phyloP scores from a whole-genome alignment of 35 echinoderm and acorn worm species.

The Stichopus chloronotus region DNA sequence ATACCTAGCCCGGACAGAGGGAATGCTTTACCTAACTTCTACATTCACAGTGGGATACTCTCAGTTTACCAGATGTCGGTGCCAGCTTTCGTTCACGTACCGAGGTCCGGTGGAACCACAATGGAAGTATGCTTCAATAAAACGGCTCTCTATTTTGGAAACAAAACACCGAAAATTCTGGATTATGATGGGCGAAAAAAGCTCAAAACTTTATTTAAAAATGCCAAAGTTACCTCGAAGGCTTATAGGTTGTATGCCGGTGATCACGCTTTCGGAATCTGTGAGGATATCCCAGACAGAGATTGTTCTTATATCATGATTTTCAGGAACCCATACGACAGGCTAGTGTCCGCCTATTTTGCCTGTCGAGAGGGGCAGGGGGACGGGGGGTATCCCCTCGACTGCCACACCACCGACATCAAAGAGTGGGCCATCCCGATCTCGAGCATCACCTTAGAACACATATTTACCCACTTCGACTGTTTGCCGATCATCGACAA shows the following conservation, averaged over 20 bases:
- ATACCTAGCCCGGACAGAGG: not conserved
- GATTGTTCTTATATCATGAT: slow-evolving; percentile 16
- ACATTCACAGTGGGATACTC: slow-evolving; percentile 10
- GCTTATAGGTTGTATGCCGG: slow-evolving; percentile 37
- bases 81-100: slow-evolving; percentile 18
- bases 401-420: slow-evolving; percentile 41
- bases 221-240: slow-evolving; percentile 46
- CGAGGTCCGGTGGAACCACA: slow-evolving; percentile 18
- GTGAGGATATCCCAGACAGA: slow-evolving; percentile 48
- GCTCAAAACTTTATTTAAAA: slow-evolving; percentile 24
- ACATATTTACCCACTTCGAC: slow-evolving; percentile 28
- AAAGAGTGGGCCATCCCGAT: slow-evolving; percentile 32
- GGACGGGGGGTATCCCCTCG: slow-evolving; percentile 1
- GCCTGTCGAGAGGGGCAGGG: slow-evolving; percentile 29
- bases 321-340: slow-evolving; percentile 38
- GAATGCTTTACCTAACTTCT: slow-evolving; percentile 42
- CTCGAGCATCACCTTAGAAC: not conserved
- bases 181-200: not conserved
- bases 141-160: slow-evolving; percentile 32
- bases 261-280: slow-evolving; percentile 29
- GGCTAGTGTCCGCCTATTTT: slow-evolving; percentile 46
- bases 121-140: slow-evolving; percentile 41
- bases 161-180: slow-evolving; percentile 42
- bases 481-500: slow-evolving; percentile 29
- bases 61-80: slow-evolving; percentile 39